Evolutionary conservation across 1,140 invertebrate species (phyloP).

Genomic region (Dufourea novaeangliae): DNA sequence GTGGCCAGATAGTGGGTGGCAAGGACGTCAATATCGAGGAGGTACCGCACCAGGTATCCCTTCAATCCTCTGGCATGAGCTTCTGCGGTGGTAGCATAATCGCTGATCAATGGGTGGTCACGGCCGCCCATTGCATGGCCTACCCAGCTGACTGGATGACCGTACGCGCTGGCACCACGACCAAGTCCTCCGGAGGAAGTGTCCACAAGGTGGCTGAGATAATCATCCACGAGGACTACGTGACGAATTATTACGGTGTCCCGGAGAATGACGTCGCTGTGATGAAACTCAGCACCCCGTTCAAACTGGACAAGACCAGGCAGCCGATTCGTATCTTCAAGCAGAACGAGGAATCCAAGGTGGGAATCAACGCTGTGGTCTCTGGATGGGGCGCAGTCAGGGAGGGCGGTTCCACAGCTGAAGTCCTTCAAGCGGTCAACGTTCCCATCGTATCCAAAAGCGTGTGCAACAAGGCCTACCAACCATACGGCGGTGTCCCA

Average conservation of each 20-base stretch:
- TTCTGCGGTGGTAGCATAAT: slow-evolving; percentile 84
- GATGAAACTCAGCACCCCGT: slow-evolving; percentile 38
- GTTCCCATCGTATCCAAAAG: slow-evolving; percentile 77
- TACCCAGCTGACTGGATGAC: slow-evolving; percentile 38
- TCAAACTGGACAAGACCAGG: slow-evolving; percentile 56
- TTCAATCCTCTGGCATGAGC: slow-evolving; percentile 75
- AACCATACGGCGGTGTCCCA: slow-evolving; percentile 80
- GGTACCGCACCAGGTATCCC: slow-evolving; percentile 84
- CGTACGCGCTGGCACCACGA: slow-evolving; percentile 58
- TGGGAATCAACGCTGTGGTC: slow-evolving; percentile 56
- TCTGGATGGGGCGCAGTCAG: slow-evolving; percentile 78
- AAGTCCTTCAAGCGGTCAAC: slow-evolving; percentile 68
- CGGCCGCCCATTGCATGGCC: slow-evolving; percentile 85
- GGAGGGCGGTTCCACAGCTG: slow-evolving; percentile 40
- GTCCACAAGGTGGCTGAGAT: slow-evolving; percentile 41
- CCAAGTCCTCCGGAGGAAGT: slow-evolving; percentile 50
- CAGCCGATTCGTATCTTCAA: slow-evolving; percentile 59
- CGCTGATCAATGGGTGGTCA: slow-evolving; percentile 83
- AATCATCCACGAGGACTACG: slow-evolving; percentile 62
- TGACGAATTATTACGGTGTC: slow-evolving; percentile 50
- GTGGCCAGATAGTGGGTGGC: slow-evolving; percentile 85
- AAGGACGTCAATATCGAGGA: slow-evolving; percentile 82
- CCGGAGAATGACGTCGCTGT: slow-evolving; percentile 67
- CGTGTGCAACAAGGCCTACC: slow-evolving; percentile 71
- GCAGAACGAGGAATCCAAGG: slow-evolving; percentile 34